A percentile compares a stretch with the other conserved stretches of the same genome.
phyloP scores from a whole-genome alignment of 2,797 vertebrate species.

The Oryzias dopingdopingensis region DNA sequence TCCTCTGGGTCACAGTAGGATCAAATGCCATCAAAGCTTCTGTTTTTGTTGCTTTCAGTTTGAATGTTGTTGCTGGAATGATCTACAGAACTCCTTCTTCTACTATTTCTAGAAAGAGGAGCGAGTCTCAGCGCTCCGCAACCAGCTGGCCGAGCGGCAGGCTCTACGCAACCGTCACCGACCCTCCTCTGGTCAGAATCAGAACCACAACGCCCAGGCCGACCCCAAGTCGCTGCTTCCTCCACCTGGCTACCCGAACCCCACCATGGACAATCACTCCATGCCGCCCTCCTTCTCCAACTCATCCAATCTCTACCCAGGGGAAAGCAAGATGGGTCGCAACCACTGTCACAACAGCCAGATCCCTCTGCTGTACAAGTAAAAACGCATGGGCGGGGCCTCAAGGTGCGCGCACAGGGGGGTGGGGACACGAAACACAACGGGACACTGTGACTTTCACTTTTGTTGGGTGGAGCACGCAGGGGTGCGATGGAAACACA shows the following conservation, averaged over 20 bases:
- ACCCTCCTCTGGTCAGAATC: slow-evolving; percentile 76
- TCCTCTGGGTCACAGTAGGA: too few species aligned
- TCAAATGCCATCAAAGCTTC: too few species aligned
- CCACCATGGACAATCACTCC: slow-evolving; percentile 76
- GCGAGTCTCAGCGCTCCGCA: slow-evolving; percentile 87
- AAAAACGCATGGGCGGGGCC: slow-evolving; percentile 40
- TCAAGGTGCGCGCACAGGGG: slow-evolving; percentile 44
- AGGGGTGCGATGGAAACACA: slow-evolving; percentile 48
- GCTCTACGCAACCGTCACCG: slow-evolving; percentile 87
- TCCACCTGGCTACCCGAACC: slow-evolving; percentile 78
- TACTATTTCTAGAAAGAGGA: slow-evolving; percentile 85
- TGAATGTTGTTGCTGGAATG: background rate
- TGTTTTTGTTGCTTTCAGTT: too few species aligned
- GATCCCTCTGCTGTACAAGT: slow-evolving; percentile 92
- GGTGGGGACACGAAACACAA: slow-evolving; percentile 24
- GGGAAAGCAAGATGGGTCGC: slow-evolving; percentile 85
- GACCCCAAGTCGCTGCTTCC: slow-evolving; percentile 80
- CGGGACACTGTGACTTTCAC: slow-evolving; percentile 63
- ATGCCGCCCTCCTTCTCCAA: slow-evolving; percentile 82
- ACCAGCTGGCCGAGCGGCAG: slow-evolving; percentile 88
- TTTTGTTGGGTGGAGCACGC: slow-evolving; percentile 32
- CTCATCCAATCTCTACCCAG: slow-evolving; percentile 82
- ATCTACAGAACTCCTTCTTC: background rate
- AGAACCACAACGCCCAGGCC: slow-evolving; percentile 78
- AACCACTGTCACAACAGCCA: slow-evolving; percentile 92